A percentile compares a stretch with the other conserved stretches of the same genome.
Conservation (phyloP, 1,140 invertebrate genomes). For the Pseudomyrmex pallidus region DNA sequence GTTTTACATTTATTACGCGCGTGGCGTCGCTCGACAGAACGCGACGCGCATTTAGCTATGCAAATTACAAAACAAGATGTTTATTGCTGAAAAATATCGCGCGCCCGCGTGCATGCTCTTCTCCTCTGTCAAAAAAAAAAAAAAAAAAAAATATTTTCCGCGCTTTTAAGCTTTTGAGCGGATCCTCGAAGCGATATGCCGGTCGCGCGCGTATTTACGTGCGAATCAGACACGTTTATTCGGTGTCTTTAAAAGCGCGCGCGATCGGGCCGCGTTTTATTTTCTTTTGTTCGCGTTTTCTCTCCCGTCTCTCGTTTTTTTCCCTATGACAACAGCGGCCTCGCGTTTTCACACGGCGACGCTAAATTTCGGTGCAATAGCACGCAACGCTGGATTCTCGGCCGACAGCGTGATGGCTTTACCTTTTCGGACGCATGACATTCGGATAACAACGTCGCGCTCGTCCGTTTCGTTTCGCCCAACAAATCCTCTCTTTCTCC, state of each 20-base stretch:
- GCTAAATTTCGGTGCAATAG: slow-evolving; percentile 57
- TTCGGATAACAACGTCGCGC: slow-evolving; percentile 51
- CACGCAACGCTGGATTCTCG: slow-evolving; percentile 13
- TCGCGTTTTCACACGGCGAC: background rate
- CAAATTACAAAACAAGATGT: slow-evolving; percentile 17
- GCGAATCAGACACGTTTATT: slow-evolving; percentile 21
- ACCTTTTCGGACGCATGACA: slow-evolving; percentile 51
- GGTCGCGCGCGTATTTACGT: slow-evolving; percentile 21
- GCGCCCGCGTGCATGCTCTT: background rate
- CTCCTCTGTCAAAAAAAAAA: slow-evolving; percentile 25
- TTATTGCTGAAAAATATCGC: slow-evolving; percentile 31
- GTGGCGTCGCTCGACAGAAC: background rate
- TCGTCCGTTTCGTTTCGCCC: slow-evolving; percentile 41
- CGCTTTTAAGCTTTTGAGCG: background rate
- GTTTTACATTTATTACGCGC: slow-evolving; percentile 46
- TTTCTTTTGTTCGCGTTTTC: slow-evolving; percentile 27
- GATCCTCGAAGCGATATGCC: background rate
- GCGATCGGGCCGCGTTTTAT: slow-evolving; percentile 7
- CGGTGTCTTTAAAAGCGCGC: slow-evolving; percentile 35
- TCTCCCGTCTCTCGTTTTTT: background rate
- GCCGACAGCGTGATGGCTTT: slow-evolving; percentile 41
- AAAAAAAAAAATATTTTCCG: slow-evolving; percentile 29
- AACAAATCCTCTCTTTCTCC: slow-evolving; percentile 31
- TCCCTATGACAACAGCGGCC: background rate
- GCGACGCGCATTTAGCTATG: background rate